Percentiles rank a stretch among this genome's conserved stretches.
phyloP scores from a whole-genome alignment of 2,113 vertebrate genomes.

The Poeciliopsis retropinna region DNA sequence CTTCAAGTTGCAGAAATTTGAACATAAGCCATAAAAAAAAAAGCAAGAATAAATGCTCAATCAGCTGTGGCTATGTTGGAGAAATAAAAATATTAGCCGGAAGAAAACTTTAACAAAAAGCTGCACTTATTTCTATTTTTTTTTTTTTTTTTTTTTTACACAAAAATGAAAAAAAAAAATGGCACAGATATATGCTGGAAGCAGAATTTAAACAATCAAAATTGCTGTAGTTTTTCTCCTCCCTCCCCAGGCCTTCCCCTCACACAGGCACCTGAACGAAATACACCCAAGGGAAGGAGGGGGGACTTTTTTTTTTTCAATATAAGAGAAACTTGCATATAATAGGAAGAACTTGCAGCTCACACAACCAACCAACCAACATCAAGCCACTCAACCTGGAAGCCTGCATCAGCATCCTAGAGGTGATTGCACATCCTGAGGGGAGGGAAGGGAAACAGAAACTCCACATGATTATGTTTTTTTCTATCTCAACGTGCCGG shows the following conservation, averaged over 20 bases:
- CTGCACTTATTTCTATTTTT: background rate
- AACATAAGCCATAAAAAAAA: slow-evolving; percentile 6
- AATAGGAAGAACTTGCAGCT: slow-evolving; percentile 65
- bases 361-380: slow-evolving; percentile 42
- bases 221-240: slow-evolving; percentile 49
- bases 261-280: slow-evolving; percentile 76
- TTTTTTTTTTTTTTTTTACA: background rate
- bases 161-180: slow-evolving; percentile 39
- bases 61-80: slow-evolving; percentile 43
- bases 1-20: slow-evolving; percentile 42
- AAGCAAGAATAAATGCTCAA: slow-evolving; percentile 24
- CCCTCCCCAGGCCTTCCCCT: background rate
- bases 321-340: slow-evolving; percentile 75
- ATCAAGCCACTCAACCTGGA: slow-evolving; percentile 48
- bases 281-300: slow-evolving; percentile 31
- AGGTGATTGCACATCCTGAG: slow-evolving; percentile 69
- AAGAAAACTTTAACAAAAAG: slow-evolving; percentile 49
- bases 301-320: slow-evolving; percentile 4
- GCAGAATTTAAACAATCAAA: slow-evolving; percentile 70
- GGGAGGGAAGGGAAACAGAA: slow-evolving; percentile 14
- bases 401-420: slow-evolving; percentile 56
- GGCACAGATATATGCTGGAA: slow-evolving; percentile 71
- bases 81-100: slow-evolving; percentile 28
- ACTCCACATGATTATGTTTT: slow-evolving; percentile 46
- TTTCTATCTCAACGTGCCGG: slow-evolving; percentile 15